Base-by-base conservation (phyloP, 1,140 invertebrate species). In the Latrodectus geometricus region DNA sequence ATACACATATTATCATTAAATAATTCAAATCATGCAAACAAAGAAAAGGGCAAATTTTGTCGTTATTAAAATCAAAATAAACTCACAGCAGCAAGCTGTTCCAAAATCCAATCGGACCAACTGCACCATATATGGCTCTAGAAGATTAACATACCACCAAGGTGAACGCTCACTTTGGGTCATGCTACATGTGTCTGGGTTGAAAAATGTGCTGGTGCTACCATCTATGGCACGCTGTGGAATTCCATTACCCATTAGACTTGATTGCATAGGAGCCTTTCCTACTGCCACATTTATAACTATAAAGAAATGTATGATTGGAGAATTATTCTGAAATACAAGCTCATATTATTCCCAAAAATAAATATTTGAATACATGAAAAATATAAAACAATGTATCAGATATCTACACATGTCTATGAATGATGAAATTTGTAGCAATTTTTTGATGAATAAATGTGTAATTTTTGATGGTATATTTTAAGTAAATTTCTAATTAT, bases 91-190 rank as follows among this genome's bases (percentile, higher is more conserved):
- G 89, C 97, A 98, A 17, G 95, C 93, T 91, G 96, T 96, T 69
- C 97, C 97, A 90, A 98, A 98, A 92, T 98, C 97, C 68, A 98
- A 92, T 65, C 97, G 92, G 12, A 98, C 97, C 70, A 98, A 92
- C 91, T 98, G 61, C n/a, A 98, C 96, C 96, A 98, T 97, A 90
- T 98, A 98, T 0, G 97, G 97, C 89, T 98, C 97, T 49, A 98
- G 92, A 0, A 98, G 93, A 91, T 98, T 98, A 88, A 98, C 97
- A 91, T 98, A 98, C 96, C 97, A 98, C 97, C 97, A 98, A 9
- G 97, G 97, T 15, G 94, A 93, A 8, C 93, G 91, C 91, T 98
- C 97, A 17, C 88, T 85, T 90, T 95, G 95, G 0, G 97, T 98
- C 88, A 89, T 88, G 0, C 96, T 97, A 90, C 97, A 98, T 0